Percentiles rank a stretch among this genome's conserved stretches.
Evolutionary conservation across 2,888 invertebrate species (phyloP).

Genomic region (Caenorhabditis becei): DNA sequence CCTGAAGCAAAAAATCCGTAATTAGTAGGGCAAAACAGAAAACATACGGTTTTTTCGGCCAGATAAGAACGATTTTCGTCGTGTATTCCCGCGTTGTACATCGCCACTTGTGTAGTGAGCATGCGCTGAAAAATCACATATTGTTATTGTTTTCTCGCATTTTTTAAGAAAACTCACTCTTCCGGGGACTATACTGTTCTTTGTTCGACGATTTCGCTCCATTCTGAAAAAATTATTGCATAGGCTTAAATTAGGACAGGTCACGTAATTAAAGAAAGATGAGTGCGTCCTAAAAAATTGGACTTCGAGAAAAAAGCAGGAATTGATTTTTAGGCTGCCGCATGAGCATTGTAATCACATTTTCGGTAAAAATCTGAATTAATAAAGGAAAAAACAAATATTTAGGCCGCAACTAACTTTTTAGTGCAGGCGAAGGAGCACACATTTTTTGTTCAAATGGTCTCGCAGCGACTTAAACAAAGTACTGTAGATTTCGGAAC

Average conservation of each 20-base stretch:
- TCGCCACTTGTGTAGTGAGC: slow-evolving; percentile 5
- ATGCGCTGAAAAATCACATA: slow-evolving; percentile 18
- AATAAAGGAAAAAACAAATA: no score
- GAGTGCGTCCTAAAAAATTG: no score
- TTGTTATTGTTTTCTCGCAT: not conserved
- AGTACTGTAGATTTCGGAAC: not conserved
- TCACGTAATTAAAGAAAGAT: no score
- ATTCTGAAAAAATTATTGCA: not conserved
- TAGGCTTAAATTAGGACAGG: not conserved
- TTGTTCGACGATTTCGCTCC: not conserved
- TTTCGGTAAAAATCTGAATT: no score
- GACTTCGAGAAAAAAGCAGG: no score
- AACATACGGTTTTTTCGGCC: slow-evolving; percentile 13
- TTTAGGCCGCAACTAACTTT: no score
- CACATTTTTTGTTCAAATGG: no score
- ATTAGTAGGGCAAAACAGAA: not conserved
- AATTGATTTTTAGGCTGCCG: no score
- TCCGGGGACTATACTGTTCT: slow-evolving; percentile 11
- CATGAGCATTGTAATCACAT: no score
- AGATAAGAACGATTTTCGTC: slow-evolving; percentile 17
- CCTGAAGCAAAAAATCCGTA: not conserved
- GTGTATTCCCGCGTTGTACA: slow-evolving; percentile 9
- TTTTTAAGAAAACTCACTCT: not conserved
- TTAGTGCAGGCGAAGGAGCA: no score
- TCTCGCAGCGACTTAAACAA: no score